Conservation (phyloP, 64 coral and sea anemone genomes). For the Anthopleura sola region DNA sequence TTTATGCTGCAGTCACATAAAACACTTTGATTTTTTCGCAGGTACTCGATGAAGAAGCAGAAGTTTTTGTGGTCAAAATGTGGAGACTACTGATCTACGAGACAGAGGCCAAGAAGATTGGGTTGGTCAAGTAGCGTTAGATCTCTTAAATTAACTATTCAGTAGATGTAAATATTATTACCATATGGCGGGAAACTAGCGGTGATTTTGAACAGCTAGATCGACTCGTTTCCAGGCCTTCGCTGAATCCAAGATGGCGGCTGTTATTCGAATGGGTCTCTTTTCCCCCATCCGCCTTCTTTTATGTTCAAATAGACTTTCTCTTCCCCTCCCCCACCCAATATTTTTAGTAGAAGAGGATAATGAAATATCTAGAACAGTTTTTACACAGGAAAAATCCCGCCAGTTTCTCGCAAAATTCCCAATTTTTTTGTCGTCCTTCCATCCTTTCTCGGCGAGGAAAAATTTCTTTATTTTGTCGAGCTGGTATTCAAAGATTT, state of each 20-base stretch:
- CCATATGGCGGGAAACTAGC: not conserved
- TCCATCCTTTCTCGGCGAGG: too few species aligned
- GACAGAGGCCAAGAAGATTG: constrained; percentile 99
- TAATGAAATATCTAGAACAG: too few species aligned
- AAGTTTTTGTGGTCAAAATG: constrained; percentile 99
- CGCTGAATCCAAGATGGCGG: not conserved
- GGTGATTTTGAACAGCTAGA: not conserved
- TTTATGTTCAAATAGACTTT: too few species aligned
- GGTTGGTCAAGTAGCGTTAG: constrained; percentile 91
- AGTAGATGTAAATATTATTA: not conserved
- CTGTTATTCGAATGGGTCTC: not conserved
- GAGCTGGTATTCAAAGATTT: too few species aligned
- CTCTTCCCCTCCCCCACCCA: too few species aligned
- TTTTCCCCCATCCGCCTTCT: not conserved
- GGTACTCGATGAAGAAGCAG: constrained; percentile 97
- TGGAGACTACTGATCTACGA: constrained; percentile 99
- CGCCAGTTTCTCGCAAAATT: too few species aligned
- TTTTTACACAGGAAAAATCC: too few species aligned
- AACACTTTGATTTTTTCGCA: constrained; percentile 5
- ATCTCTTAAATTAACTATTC: not conserved
- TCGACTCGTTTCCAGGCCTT: not conserved
- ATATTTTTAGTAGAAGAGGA: too few species aligned
- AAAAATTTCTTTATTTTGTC: too few species aligned
- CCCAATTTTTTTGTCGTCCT: too few species aligned
- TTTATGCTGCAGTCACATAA: not conserved